phyloP scores from a whole-genome alignment of 64 coral and sea anemone genomes.

The Cladopsammia gracilis region DNA sequence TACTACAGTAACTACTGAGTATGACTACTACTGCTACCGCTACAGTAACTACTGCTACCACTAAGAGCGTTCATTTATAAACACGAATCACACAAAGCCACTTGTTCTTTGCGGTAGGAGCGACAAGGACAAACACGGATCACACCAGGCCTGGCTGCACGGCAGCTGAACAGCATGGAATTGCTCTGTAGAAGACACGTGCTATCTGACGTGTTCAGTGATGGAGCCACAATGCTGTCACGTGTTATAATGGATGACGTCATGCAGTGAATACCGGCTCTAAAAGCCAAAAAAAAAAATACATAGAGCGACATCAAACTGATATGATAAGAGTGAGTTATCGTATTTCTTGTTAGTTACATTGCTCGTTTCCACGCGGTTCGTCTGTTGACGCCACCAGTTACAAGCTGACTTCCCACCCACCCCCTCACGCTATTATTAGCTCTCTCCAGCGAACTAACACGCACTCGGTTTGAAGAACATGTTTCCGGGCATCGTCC shows the following conservation, averaged over 20 bases:
- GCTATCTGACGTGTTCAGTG: conserved; percentile 15
- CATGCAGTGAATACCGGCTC: neutral
- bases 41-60: no score
- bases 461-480: no score
- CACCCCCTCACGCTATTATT: no score
- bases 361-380: no score
- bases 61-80: neutral
- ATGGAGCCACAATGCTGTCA: conserved; percentile 22
- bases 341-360: no score
- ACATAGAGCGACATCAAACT: no score
- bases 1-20: neutral
- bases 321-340: no score
- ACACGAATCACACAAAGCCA: conserved; percentile 45
- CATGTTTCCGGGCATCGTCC: no score
- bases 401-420: no score
- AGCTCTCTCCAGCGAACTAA: no score
- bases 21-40: no score
- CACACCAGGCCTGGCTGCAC: neutral
- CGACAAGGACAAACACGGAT: conserved; percentile 54
- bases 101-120: conserved; percentile 71
- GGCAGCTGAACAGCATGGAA: conserved; percentile 59
- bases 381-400: no score
- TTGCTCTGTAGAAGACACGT: conserved; percentile 40
- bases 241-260: neutral
- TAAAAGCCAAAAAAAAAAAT: neutral